phyloP scores from a whole-genome alignment of 2,888 invertebrate genomes.

The Parapristionchus giblindavisi region DNA sequence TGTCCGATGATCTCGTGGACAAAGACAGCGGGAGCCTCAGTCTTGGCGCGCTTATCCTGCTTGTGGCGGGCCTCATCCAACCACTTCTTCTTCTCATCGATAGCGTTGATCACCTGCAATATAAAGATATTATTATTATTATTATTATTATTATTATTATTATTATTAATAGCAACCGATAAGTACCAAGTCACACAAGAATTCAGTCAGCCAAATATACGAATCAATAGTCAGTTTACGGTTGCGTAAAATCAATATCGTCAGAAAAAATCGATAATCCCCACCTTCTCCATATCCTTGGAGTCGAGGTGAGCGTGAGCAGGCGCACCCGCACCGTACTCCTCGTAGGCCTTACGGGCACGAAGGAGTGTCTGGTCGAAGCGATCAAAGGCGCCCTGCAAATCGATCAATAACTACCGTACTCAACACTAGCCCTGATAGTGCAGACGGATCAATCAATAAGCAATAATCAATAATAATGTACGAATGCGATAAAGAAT shows the following conservation, averaged over 20 bases:
- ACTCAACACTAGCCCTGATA: not conserved
- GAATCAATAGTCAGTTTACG: not conserved
- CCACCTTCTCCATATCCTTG: slow-evolving; percentile 80
- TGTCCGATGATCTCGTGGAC: slow-evolving; percentile 81
- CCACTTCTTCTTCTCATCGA: slow-evolving; percentile 83
- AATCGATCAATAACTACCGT: not conserved
- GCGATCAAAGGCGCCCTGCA: slow-evolving; percentile 79
- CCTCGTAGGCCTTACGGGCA: slow-evolving; percentile 79
- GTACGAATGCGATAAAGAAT: not conserved
- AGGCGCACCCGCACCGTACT: slow-evolving; percentile 70
- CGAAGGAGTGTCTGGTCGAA: slow-evolving; percentile 82
- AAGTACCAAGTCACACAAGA: not conserved
- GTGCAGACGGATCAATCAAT: too few relatives aligned
- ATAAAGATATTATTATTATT: not conserved
- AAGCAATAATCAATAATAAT: not conserved
- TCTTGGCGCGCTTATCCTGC: slow-evolving; percentile 70
- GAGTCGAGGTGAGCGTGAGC: slow-evolving; percentile 78
- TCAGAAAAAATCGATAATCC: not conserved
- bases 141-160: too few relatives aligned
- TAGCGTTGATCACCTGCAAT: slow-evolving; percentile 74
- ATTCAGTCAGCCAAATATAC: not conserved
- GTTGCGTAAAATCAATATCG: not conserved
- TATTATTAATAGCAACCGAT: not conserved
- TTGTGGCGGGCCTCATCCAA: slow-evolving; percentile 81
- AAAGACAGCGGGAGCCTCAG: slow-evolving; percentile 60